phyloP scores from a whole-genome alignment of 2,113 vertebrate genomes.

The Plecotus auritus region DNA sequence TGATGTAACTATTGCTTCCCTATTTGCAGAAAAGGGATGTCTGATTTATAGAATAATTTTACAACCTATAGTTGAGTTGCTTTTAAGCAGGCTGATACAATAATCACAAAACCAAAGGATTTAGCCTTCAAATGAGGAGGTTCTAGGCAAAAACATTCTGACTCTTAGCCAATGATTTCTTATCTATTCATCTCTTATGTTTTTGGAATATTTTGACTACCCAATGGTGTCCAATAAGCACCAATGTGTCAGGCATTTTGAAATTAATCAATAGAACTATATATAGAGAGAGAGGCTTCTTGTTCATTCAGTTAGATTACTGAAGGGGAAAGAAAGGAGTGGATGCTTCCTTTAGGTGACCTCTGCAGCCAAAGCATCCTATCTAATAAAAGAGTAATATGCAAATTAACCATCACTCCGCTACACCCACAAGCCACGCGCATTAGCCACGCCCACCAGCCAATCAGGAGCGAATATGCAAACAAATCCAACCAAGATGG shows the following conservation, averaged over 20 bases:
- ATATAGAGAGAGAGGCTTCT: not conserved
- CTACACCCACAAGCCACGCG: no score
- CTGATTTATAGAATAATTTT: constrained; percentile 30
- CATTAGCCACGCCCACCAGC: no score
- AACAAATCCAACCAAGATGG: no score
- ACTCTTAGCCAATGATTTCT: not conserved
- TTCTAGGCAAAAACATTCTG: not conserved
- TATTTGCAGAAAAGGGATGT: not conserved
- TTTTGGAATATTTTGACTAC: constrained; percentile 1
- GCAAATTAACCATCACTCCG: no score
- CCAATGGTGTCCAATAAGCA: not conserved
- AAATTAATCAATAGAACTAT: not conserved
- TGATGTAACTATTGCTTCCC: not conserved
- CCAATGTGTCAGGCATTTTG: not conserved
- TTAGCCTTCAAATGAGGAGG: not conserved
- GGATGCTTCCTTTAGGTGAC: constrained; percentile 17
- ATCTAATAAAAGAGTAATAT: no score
- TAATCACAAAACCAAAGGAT: not conserved
- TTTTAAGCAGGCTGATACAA: not conserved
- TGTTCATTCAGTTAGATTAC: not conserved
- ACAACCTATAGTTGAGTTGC: not conserved
- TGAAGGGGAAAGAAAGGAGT: not conserved
- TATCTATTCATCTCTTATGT: not conserved
- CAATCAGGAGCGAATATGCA: no score
- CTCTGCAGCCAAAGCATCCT: not conserved